Evolutionary conservation across 2,888 invertebrate species (phyloP).

Genomic region (Cantharis rustica): DNA sequence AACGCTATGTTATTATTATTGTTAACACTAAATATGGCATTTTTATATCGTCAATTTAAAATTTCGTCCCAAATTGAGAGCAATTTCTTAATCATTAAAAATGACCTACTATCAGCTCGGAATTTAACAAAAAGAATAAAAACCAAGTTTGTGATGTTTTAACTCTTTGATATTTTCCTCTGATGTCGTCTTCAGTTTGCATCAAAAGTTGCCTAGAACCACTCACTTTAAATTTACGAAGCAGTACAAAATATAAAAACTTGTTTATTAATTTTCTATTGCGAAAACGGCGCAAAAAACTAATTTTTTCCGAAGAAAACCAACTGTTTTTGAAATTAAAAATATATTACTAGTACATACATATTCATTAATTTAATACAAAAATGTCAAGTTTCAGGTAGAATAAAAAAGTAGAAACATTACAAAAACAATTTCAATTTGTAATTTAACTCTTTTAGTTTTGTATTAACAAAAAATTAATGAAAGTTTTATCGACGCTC

Average conservation of each 20-base stretch:
- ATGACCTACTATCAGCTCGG: not conserved
- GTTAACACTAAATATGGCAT: not conserved
- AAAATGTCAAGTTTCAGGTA: no score
- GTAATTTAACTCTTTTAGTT: no score
- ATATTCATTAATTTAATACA: no score
- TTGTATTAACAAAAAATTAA: no score
- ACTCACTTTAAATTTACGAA: not conserved
- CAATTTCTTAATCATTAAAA: not conserved
- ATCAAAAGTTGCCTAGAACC: constrained; percentile 11
- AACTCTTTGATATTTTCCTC: constrained; percentile 10
- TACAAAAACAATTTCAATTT: no score
- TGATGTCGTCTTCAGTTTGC: not conserved
- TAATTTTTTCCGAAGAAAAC: no score
- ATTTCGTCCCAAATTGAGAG: not conserved
- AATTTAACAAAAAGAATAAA: not conserved
- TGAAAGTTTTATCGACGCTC: no score
- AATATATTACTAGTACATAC: no score
- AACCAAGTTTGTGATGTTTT: not conserved
- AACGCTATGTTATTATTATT: not conserved
- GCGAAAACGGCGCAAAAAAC: no score
- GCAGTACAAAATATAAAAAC: not conserved
- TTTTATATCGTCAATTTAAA: not conserved
- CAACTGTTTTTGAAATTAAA: no score
- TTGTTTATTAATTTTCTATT: constrained; percentile 1
- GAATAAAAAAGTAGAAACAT: no score